Conservation (phyloP, 2,113 vertebrate genomes). For the Catharus bicknelli region DNA sequence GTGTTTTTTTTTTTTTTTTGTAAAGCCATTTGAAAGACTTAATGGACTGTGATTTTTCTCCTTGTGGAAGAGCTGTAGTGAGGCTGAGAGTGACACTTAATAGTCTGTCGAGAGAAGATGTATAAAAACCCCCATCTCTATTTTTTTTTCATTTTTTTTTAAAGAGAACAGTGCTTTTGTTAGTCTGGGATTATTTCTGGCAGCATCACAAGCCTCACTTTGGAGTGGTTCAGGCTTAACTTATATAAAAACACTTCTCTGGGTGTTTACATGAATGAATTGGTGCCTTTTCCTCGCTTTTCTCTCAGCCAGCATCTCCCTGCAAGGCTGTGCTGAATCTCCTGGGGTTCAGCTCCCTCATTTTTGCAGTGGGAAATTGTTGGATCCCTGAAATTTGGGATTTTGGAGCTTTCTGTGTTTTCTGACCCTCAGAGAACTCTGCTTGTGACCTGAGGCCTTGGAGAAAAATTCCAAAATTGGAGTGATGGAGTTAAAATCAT, state of each 20-base stretch:
- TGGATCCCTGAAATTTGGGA: too few species aligned
- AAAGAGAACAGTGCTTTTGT: conserved; percentile 23
- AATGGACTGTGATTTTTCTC: conserved; percentile 61
- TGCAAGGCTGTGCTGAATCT: background rate
- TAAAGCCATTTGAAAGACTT: conserved; percentile 52
- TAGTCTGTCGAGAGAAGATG: conserved; percentile 44
- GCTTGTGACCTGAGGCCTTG: too few species aligned
- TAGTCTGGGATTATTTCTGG: conserved; percentile 48
- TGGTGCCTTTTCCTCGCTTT: background rate
- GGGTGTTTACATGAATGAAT: conserved; percentile 16
- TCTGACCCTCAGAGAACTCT: too few species aligned
- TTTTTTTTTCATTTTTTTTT: background rate
- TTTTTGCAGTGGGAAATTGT: background rate
- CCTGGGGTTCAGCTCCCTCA: background rate
- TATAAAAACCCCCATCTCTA: background rate
- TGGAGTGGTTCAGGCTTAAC: background rate
- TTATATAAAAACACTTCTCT: background rate
- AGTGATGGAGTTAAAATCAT: too few species aligned
- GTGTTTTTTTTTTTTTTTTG: background rate
- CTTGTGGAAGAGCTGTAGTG: conserved; percentile 35
- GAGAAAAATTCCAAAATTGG: too few species aligned
- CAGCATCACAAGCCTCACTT: background rate
- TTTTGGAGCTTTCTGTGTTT: too few species aligned
- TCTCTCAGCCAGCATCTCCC: background rate
- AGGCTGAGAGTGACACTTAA: conserved; percentile 58